These are phyloP conservation scores for Yponomeuta sedellus DNA, from an alignment of 2,888 invertebrate genomes.

Conservation along the genomic window DNA sequence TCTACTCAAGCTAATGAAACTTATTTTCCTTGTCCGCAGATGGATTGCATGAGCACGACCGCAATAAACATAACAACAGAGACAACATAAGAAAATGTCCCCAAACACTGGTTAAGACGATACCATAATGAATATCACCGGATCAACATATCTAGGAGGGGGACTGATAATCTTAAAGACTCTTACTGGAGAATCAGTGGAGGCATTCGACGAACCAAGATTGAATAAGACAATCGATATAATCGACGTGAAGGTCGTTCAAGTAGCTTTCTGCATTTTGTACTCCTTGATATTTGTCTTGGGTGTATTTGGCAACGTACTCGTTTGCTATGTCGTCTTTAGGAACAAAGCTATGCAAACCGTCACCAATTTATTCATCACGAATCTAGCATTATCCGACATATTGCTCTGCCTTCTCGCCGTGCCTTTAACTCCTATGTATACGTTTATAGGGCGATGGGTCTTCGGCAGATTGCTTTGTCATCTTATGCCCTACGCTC, in stretches of 20 bases:
- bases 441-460: constrained; percentile 90
- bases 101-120: constrained; percentile 18
- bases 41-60: constrained; percentile 38
- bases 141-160: constrained; percentile 39
- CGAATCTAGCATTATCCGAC: constrained; percentile 91
- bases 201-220: constrained; percentile 61
- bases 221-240: constrained; percentile 70
- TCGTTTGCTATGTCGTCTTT: constrained; percentile 91
- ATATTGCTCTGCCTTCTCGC: constrained; percentile 89
- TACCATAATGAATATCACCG: constrained; percentile 55
- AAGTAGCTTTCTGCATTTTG: constrained; percentile 83
- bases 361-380: constrained; percentile 94
- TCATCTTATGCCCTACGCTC: constrained; percentile 90
- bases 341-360: constrained; percentile 93
- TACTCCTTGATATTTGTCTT: constrained; percentile 88
- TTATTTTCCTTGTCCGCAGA: constrained; percentile 46
- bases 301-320: constrained; percentile 87
- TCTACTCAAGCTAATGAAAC: neutral
- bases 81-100: constrained; percentile 32
- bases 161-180: constrained; percentile 63
- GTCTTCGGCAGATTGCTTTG: constrained; percentile 89
- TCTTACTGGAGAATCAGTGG: constrained; percentile 59
- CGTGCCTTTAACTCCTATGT: constrained; percentile 92
- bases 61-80: constrained; percentile 16
- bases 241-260: constrained; percentile 80